phyloP scores from a whole-genome alignment of 2,797 vertebrate species.

The Gymnoscopelus braueri region DNA sequence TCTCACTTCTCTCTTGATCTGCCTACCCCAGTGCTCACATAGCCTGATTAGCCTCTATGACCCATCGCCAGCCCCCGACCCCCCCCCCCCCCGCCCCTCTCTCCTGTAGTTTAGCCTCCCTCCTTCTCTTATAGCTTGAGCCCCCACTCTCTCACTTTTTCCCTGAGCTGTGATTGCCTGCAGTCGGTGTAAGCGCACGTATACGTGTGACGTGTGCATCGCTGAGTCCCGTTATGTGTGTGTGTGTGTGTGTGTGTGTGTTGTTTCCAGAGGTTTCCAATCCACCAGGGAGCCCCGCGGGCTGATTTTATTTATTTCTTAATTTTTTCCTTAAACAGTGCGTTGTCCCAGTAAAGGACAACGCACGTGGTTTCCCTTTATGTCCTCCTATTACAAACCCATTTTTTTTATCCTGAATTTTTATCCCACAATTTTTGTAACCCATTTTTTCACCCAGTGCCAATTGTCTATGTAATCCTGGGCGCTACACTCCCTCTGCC shows the following conservation, averaged over 20 bases:
- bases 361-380: no score
- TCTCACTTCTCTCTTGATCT: conserved; percentile 70
- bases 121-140: background rate
- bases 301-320: no score
- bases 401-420: no score
- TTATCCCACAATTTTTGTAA: no score
- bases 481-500: no score
- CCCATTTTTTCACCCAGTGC: no score
- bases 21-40: conserved; percentile 27
- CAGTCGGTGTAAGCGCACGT: conserved; percentile 18
- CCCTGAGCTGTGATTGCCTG: conserved; percentile 65
- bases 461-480: no score
- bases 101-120: conserved; percentile 49
- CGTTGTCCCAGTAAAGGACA: no score
- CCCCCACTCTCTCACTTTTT: conserved; percentile 25
- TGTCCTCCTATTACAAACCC: no score
- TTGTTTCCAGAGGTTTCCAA: background rate
- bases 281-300: no score
- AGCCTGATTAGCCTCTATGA: no score
- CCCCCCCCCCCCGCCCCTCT: conserved; percentile 36
- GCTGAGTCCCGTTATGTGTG: background rate
- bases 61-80: conserved; percentile 8
- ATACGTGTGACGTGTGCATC: background rate
- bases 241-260: background rate
- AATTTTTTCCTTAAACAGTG: no score